Conservation (phyloP, 2,113 vertebrate species). For the Cryptotis parvus region DNA sequence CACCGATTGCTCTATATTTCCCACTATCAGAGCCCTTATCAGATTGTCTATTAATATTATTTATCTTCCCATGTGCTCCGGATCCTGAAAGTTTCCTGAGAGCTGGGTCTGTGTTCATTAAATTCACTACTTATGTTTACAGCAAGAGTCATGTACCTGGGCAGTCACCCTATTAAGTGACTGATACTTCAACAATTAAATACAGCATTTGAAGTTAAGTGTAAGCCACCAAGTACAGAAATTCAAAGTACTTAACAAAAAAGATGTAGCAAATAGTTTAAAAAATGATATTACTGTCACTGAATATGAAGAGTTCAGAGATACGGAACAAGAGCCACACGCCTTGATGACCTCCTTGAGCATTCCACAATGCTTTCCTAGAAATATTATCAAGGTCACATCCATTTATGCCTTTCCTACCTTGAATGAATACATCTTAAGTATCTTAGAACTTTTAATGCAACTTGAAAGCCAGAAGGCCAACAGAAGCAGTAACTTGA, state of each 20-base stretch:
- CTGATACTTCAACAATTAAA: constrained; percentile 38
- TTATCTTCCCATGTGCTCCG: not conserved
- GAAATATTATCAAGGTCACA: constrained; percentile 23
- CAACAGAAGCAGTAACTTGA: not conserved
- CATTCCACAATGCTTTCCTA: not conserved
- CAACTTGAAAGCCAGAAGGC: not conserved
- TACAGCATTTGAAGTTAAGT: constrained; percentile 8
- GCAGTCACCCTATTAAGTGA: not conserved
- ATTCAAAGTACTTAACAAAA: constrained; percentile 24
- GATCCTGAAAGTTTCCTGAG: not conserved
- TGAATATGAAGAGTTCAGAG: not conserved
- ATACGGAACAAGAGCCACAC: not conserved
- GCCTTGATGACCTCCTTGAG: constrained; percentile 14
- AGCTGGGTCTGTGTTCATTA: not conserved
- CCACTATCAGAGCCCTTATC: not conserved
- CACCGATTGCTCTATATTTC: not conserved
- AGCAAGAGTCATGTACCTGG: not conserved
- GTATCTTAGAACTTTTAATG: not conserved
- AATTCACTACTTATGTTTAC: not conserved
- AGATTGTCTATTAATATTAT: not conserved
- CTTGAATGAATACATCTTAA: constrained; percentile 21
- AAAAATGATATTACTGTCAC: constrained; percentile 1
- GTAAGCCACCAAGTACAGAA: constrained; percentile 10
- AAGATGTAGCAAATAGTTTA: constrained; percentile 33
- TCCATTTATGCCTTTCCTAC: not conserved